phyloP scores from a whole-genome alignment of 2,113 vertebrate genomes.

The Pantherophis guttatus region DNA sequence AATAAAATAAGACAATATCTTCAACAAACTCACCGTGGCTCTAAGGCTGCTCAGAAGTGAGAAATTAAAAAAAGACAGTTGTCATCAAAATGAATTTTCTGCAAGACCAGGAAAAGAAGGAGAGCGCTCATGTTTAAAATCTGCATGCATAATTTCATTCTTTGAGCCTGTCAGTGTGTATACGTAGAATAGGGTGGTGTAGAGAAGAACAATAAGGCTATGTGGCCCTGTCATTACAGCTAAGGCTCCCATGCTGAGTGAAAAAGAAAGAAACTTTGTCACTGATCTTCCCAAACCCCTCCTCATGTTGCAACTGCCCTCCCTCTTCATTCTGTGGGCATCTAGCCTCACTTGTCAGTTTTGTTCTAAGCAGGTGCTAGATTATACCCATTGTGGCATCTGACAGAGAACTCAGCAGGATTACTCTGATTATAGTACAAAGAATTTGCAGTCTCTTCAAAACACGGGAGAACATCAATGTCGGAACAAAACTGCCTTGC shows the following conservation, averaged over 20 bases:
- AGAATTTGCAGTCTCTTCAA: slow-evolving; percentile 64
- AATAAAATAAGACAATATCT: background rate
- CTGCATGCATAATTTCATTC: background rate
- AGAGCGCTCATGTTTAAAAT: slow-evolving; percentile 31
- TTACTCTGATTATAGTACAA: slow-evolving; percentile 58
- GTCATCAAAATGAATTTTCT: slow-evolving; percentile 9
- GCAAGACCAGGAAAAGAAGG: slow-evolving; percentile 11
- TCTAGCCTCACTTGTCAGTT: slow-evolving; percentile 54
- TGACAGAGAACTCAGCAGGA: slow-evolving; percentile 63
- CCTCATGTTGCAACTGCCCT: slow-evolving; percentile 11
- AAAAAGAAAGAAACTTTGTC: slow-evolving; percentile 54
- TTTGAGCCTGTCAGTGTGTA: slow-evolving; percentile 37
- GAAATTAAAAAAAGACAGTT: background rate
- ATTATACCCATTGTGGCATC: slow-evolving; percentile 60
- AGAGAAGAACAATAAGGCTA: slow-evolving; percentile 50
- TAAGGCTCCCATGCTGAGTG: slow-evolving; percentile 53
- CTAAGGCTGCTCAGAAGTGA: background rate
- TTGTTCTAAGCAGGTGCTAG: slow-evolving; percentile 66
- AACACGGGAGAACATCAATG: slow-evolving; percentile 44
- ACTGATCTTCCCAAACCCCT: slow-evolving; percentile 42
- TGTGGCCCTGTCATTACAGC: slow-evolving; percentile 38
- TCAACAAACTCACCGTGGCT: background rate
- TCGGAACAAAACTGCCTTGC: slow-evolving; percentile 19
- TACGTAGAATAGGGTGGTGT: slow-evolving; percentile 48
- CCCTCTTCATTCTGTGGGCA: slow-evolving; percentile 60